Conservation (phyloP, 2,797 vertebrate genomes). For the Pterois miles region DNA sequence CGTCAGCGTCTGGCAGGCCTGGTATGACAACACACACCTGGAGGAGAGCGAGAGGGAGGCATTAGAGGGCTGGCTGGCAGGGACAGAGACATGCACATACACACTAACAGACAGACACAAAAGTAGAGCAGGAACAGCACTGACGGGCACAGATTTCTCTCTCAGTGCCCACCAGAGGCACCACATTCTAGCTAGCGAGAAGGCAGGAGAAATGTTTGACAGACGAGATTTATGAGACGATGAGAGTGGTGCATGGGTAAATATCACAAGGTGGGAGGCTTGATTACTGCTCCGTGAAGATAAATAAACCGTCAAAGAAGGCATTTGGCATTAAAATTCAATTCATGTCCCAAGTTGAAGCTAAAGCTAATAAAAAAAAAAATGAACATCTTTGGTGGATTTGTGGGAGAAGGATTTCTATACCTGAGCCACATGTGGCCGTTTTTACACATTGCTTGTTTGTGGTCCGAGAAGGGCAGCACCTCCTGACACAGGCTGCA, state of each 20-base stretch:
- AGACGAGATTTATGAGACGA: conserved; percentile 62
- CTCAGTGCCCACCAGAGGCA: conserved; percentile 68
- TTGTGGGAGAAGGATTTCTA: neutral
- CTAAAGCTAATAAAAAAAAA: conserved; percentile 35
- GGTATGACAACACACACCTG: conserved; percentile 96
- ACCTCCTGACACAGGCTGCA: conserved; percentile 93
- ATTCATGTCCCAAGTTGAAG: conserved; percentile 40
- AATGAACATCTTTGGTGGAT: conserved; percentile 14
- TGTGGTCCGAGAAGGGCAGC: conserved; percentile 92
- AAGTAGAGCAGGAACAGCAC: conserved; percentile 49
- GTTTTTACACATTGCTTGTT: conserved; percentile 88
- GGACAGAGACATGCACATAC: conserved; percentile 37
- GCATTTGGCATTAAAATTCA: conserved; percentile 57
- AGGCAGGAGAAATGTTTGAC: conserved; percentile 47
- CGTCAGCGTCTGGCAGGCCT: conserved; percentile 94
- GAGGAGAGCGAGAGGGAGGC: conserved; percentile 63
- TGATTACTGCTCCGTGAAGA: conserved; percentile 68
- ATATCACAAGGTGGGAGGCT: conserved; percentile 73
- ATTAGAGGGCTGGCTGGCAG: conserved; percentile 55
- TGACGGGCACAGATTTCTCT: conserved; percentile 51
- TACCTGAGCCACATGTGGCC: conserved; percentile 98
- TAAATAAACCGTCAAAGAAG: conserved; percentile 67
- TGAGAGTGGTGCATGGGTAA: conserved; percentile 65
- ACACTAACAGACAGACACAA: conserved; percentile 17
- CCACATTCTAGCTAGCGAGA: conserved; percentile 19